A percentile compares a stretch with the other conserved stretches of the same genome.
Conservation (phyloP, 2,888 invertebrate genomes). For the Monopis laevigella region DNA sequence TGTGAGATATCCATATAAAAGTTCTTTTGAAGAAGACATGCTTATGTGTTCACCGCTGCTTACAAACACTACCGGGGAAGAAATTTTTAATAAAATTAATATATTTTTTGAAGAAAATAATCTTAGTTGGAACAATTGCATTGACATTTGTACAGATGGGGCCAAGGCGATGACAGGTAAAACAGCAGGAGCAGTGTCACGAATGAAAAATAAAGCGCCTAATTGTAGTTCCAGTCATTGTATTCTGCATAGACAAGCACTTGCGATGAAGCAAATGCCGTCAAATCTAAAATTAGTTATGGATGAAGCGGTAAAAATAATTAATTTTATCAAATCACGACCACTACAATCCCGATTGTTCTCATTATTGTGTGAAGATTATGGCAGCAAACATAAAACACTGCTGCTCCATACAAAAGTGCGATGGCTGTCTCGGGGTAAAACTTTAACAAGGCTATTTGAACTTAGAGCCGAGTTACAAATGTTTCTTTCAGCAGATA, state of each 20-base stretch:
- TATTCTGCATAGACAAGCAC: slow-evolving; percentile 21
- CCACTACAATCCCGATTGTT: slow-evolving; percentile 19
- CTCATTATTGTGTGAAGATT: slow-evolving; percentile 15
- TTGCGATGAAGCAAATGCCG: slow-evolving; percentile 20
- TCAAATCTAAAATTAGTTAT: slow-evolving; percentile 18
- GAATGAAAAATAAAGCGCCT: slow-evolving; percentile 23
- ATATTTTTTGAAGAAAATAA: slow-evolving; percentile 20
- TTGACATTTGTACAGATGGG: slow-evolving; percentile 20
- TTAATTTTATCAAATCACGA: slow-evolving; percentile 22
- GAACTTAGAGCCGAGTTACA: slow-evolving; percentile 23
- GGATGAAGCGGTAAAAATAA: slow-evolving; percentile 21
- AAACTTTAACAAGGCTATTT: slow-evolving; percentile 19
- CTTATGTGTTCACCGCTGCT: slow-evolving; percentile 22
- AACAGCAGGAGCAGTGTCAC: slow-evolving; percentile 19
- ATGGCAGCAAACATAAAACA: slow-evolving; percentile 21
- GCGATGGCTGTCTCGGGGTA: slow-evolving; percentile 24
- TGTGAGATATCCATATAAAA: slow-evolving; percentile 27
- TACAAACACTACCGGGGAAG: slow-evolving; percentile 22
- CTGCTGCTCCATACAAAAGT: slow-evolving; percentile 23
- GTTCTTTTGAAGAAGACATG: slow-evolving; percentile 25
- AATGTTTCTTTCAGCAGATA: too few relatives aligned
- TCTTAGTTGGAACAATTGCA: slow-evolving; percentile 21
- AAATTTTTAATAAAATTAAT: slow-evolving; percentile 23
- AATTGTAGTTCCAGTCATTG: slow-evolving; percentile 23
- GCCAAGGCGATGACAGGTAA: slow-evolving; percentile 24